Conservation (phyloP, 2,888 invertebrate genomes). For the Tridacna crocea region DNA sequence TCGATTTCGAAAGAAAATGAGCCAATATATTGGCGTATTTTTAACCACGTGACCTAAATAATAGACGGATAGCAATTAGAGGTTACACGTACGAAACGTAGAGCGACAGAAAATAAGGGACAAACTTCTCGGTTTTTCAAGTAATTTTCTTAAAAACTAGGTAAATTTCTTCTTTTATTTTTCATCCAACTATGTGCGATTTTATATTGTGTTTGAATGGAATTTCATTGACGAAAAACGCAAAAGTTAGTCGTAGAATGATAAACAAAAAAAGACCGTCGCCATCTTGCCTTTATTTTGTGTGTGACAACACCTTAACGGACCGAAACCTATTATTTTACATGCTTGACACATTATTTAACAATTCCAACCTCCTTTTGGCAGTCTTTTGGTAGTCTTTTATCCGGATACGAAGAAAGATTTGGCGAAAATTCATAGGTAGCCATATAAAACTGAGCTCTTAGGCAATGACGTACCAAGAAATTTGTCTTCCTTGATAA, state of each 20-base stretch:
- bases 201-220: background rate
- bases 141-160: background rate
- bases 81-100: conserved; percentile 59
- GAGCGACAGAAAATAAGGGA: conserved; percentile 24
- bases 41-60: conserved; percentile 68
- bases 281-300: conserved; percentile 53
- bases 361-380: too few relatives aligned
- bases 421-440: too few relatives aligned
- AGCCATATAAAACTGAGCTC: too few relatives aligned
- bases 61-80: conserved; percentile 67
- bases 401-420: too few relatives aligned
- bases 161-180: background rate
- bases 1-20: conserved; percentile 37
- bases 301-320: conserved; percentile 19
- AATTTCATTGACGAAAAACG: too few relatives aligned
- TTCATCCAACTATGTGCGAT: background rate
- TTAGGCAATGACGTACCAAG: too few relatives aligned
- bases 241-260: conserved; percentile 6
- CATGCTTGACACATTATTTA: too few relatives aligned
- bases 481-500: too few relatives aligned
- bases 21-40: conserved; percentile 49
- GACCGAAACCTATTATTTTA: background rate
- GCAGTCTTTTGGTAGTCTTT: too few relatives aligned
- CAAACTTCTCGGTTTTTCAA: background rate
- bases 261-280: conserved; percentile 58